These are phyloP conservation scores for Xestia c-nigrum DNA, from an alignment of 2,888 invertebrate species.

Conservation along the genomic window DNA sequence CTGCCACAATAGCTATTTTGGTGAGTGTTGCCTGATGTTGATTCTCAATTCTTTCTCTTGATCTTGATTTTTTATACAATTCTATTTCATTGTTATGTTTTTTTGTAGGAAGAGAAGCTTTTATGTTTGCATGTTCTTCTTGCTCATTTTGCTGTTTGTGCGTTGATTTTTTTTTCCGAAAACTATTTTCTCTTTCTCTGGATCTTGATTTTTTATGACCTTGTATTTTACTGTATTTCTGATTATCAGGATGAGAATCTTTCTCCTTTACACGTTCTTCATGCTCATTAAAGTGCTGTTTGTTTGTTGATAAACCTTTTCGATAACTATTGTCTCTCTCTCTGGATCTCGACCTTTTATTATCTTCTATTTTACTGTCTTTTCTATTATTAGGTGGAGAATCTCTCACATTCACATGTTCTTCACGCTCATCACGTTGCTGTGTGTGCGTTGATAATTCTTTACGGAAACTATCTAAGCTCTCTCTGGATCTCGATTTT, in stretches of 20 bases:
- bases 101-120: conserved; percentile 1
- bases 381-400: neutral
- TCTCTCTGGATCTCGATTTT: neutral
- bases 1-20: conserved; percentile 75
- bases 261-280: conserved; percentile 1
- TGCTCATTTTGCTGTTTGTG: conserved; percentile 2
- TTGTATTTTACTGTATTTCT: conserved; percentile 16
- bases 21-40: conserved; percentile 39
- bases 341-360: neutral
- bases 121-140: neutral
- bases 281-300: conserved; percentile 2
- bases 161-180: neutral
- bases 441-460: neutral
- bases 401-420: neutral
- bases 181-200: neutral
- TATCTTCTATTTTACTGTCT: neutral
- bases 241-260: conserved; percentile 1
- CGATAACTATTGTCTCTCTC: conserved; percentile 7
- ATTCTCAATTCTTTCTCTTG: conserved; percentile 16
- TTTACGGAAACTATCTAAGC: neutral
- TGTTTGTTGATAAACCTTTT: conserved; percentile 3
- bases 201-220: conserved; percentile 22
- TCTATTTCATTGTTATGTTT: conserved; percentile 10
- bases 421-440: neutral
- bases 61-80: conserved; percentile 14